Evolutionary conservation across 2,797 vertebrate species (phyloP).

Genomic region (Spinus pinus): DNA sequence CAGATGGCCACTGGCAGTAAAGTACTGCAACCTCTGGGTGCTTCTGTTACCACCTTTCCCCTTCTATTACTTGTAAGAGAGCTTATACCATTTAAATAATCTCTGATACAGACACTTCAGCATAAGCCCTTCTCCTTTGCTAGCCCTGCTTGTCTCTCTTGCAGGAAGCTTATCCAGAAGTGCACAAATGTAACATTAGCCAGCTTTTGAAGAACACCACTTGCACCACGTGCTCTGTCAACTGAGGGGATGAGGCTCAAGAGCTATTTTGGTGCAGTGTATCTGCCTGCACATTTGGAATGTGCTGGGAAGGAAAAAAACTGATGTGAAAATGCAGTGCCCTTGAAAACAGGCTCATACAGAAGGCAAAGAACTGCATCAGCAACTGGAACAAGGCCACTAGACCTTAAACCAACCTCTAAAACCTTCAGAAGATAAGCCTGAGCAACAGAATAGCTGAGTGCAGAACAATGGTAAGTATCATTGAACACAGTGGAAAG

Average conservation of each 20-base stretch:
- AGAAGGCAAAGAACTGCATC: slow-evolving; percentile 31
- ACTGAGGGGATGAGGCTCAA: neutral
- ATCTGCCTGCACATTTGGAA: neutral
- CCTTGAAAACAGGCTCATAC: slow-evolving; percentile 1
- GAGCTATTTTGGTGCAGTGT: slow-evolving; percentile 12
- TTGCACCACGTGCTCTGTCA: neutral
- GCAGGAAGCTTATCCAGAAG: neutral
- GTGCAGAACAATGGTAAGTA: neutral
- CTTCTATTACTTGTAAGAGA: neutral
- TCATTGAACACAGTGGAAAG: neutral
- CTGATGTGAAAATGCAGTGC: slow-evolving; percentile 18
- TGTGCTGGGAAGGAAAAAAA: neutral
- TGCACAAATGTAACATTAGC: neutral
- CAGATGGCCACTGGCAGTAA: neutral
- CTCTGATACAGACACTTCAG: neutral
- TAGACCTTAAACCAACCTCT: slow-evolving; percentile 33
- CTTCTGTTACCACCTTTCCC: neutral
- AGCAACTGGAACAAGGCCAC: slow-evolving; percentile 62
- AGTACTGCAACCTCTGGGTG: neutral
- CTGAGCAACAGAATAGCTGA: slow-evolving; percentile 19
- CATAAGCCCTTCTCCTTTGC: neutral
- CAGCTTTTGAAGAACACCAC: slow-evolving; percentile 3
- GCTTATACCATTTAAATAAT: neutral
- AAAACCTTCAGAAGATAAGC: slow-evolving; percentile 39
- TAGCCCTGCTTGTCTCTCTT: neutral